Evolutionary conservation across 2,113 vertebrate genomes (phyloP).

Genomic region (Trogon surrucura): DNA sequence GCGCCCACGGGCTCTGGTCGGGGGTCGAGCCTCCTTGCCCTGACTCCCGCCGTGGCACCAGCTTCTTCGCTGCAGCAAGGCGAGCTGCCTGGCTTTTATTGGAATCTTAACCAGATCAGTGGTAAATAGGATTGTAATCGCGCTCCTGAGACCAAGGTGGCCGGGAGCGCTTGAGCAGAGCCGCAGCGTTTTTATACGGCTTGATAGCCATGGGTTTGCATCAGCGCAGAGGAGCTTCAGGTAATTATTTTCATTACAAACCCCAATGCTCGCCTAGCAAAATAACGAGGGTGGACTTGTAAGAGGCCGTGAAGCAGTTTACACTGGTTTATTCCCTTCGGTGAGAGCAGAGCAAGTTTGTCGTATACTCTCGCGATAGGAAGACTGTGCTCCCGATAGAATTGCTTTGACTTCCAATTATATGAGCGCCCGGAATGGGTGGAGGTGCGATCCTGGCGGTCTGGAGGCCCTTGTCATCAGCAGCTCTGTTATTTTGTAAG

Average conservation of each 20-base stretch:
- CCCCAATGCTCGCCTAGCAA: not conserved
- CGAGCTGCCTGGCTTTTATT: not conserved
- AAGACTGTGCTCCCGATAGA: not conserved
- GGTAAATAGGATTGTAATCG: constrained; percentile 22
- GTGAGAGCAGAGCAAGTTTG: not conserved
- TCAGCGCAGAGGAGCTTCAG: constrained; percentile 27
- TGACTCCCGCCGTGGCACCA: not conserved
- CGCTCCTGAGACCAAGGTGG: constrained; percentile 32
- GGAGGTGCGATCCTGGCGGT: not conserved
- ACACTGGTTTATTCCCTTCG: not conserved
- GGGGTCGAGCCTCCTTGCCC: not conserved
- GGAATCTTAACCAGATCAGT: constrained; percentile 44
- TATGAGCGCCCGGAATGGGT: not conserved
- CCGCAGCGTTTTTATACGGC: not conserved
- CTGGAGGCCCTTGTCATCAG: not conserved
- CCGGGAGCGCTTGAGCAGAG: constrained; percentile 58
- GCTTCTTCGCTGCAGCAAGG: not conserved
- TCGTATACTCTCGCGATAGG: fast-evolving
- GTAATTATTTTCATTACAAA: constrained; percentile 55
- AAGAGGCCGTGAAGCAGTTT: not conserved
- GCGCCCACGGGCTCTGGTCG: not conserved
- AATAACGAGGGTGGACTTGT: not conserved
- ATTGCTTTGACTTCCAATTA: not conserved
- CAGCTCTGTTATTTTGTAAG: not conserved
- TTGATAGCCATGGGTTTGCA: constrained; percentile 47